Evolutionary conservation across 2,888 invertebrate species (phyloP).

Genomic region (Exocentrus adspersus): DNA sequence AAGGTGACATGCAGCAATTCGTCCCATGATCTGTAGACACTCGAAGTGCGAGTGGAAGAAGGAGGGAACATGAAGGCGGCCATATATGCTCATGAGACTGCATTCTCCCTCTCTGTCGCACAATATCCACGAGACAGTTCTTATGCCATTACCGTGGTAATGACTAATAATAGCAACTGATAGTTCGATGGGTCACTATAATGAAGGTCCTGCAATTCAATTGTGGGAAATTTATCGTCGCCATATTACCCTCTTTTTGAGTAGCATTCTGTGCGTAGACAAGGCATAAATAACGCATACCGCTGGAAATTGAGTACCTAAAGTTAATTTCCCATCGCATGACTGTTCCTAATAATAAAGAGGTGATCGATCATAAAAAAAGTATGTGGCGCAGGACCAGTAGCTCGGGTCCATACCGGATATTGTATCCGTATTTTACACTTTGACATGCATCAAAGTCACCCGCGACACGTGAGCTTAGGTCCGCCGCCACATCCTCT

Average conservation of each 20-base stretch:
- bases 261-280: not conserved
- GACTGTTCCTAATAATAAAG: slow-evolving; percentile 13
- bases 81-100: no score
- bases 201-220: no score
- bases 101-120: no score
- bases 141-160: no score
- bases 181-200: no score
- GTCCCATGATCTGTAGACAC: no score
- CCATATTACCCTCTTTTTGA: not conserved
- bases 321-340: slow-evolving; percentile 13
- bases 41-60: no score
- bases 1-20: no score
- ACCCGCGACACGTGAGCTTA: slow-evolving; percentile 16
- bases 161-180: no score
- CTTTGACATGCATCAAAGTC: slow-evolving; percentile 17
- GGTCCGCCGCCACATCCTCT: not conserved
- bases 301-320: slow-evolving; percentile 2
- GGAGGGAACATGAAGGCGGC: no score
- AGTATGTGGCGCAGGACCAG: not conserved
- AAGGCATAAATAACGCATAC: not conserved
- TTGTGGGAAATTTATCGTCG: no score
- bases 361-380: slow-evolving; percentile 23
- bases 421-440: slow-evolving; percentile 22
- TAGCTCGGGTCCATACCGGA: slow-evolving; percentile 5
- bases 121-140: no score